Conservation (phyloP, 2,113 vertebrate genomes). For the Vanacampus margaritifer region DNA sequence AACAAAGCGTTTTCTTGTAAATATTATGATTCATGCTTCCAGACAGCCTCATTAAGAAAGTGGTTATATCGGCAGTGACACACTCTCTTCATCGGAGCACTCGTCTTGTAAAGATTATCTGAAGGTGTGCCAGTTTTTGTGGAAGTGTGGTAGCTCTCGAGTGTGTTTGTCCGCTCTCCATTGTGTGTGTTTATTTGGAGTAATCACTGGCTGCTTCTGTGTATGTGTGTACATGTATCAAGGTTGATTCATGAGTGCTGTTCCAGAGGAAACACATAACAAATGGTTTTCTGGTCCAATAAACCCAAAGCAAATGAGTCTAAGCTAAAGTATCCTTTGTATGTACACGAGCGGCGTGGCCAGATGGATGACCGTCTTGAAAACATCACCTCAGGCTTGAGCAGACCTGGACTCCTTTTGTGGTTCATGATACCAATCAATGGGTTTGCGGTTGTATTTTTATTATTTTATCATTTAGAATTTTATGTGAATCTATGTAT, state of each 20-base stretch:
- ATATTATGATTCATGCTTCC: slow-evolving; percentile 24
- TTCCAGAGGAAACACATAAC: slow-evolving; percentile 62
- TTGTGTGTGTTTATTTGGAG: slow-evolving; percentile 67
- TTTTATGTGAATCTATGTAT: too few species aligned
- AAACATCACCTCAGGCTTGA: slow-evolving; percentile 37
- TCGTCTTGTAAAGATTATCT: background rate
- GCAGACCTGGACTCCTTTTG: slow-evolving; percentile 27
- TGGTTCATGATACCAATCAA: slow-evolving; percentile 44
- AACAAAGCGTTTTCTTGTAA: slow-evolving; percentile 21
- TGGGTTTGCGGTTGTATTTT: slow-evolving; percentile 33
- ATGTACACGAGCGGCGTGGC: background rate
- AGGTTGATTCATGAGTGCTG: slow-evolving; percentile 58
- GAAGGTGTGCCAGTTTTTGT: background rate
- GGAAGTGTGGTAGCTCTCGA: slow-evolving; percentile 3
- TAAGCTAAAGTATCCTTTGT: slow-evolving; percentile 46
- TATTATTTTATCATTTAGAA: too few species aligned
- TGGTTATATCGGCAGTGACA: slow-evolving; percentile 1
- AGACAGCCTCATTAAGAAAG: slow-evolving; percentile 12
- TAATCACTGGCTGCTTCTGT: slow-evolving; percentile 60
- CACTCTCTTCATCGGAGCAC: background rate
- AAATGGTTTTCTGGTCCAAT: slow-evolving; percentile 66
- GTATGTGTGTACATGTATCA: slow-evolving; percentile 62
- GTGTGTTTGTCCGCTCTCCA: slow-evolving; percentile 24
- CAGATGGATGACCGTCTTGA: slow-evolving; percentile 1
- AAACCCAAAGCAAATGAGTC: slow-evolving; percentile 59